Conservation (phyloP, 2,888 invertebrate species). For the Megalurothrips usitatus region DNA sequence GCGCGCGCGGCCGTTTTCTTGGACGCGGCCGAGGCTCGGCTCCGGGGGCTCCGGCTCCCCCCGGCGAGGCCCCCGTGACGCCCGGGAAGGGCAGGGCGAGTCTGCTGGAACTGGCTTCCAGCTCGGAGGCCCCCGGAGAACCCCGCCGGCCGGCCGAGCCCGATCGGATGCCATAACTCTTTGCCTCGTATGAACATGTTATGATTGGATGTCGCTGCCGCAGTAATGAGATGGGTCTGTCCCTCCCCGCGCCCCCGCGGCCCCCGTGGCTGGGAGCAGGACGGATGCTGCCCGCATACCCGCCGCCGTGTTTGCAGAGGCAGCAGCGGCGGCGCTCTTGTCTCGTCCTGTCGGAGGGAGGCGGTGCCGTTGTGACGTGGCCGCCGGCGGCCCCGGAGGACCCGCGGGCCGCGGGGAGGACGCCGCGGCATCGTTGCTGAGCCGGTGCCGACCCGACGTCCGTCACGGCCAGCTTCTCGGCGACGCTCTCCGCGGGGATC, state of each 20-base stretch:
- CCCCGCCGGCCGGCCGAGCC: not conserved
- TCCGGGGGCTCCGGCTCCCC: too few relatives aligned
- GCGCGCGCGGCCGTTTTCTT: too few relatives aligned
- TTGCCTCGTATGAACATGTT: slow-evolving; percentile 15
- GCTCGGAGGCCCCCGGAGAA: not conserved
- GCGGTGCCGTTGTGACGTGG: not conserved
- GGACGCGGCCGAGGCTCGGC: too few relatives aligned
- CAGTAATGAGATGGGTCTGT: not conserved
- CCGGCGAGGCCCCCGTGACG: too few relatives aligned
- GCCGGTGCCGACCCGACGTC: too few relatives aligned
- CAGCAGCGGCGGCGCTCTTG: not conserved
- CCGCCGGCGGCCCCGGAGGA: too few relatives aligned
- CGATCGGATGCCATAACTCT: slow-evolving; percentile 5
- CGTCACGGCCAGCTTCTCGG: too few relatives aligned
- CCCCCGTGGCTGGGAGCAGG: not conserved
- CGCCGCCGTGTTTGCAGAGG: not conserved
- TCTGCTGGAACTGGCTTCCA: not conserved
- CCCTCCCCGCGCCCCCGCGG: not conserved
- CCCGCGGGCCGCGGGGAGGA: too few relatives aligned
- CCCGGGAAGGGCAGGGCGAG: not conserved
- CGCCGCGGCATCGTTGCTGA: too few relatives aligned
- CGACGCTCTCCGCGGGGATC: too few relatives aligned
- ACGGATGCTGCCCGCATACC: not conserved
- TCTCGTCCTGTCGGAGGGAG: not conserved
- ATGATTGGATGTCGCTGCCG: slow-evolving; percentile 20